A percentile compares a stretch with the other conserved stretches of the same genome.
Conservation (phyloP, 1,140 invertebrate species). For the Ceratina calcarata region DNA sequence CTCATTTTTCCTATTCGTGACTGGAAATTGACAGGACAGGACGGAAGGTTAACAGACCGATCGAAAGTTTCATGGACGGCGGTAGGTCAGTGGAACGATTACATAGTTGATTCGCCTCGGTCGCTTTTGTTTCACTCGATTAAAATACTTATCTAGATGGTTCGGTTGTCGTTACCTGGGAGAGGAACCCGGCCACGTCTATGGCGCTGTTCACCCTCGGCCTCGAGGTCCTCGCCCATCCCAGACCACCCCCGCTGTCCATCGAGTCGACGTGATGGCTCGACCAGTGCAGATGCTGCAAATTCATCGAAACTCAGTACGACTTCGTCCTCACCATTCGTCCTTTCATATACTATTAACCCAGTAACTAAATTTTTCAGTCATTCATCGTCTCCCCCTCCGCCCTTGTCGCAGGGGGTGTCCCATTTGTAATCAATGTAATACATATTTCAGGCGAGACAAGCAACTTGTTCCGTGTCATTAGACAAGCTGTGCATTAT, state of each 20-base stretch:
- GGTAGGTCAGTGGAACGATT: slow-evolving; percentile 23
- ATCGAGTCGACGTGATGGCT: slow-evolving; percentile 82
- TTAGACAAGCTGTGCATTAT: slow-evolving; percentile 18
- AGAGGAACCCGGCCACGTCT: slow-evolving; percentile 87
- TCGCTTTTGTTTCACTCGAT: slow-evolving; percentile 25
- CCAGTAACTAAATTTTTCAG: no score
- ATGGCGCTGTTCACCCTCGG: slow-evolving; percentile 89
- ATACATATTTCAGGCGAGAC: slow-evolving; percentile 17
- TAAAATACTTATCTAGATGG: slow-evolving; percentile 61
- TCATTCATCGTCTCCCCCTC: no score
- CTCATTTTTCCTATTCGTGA: neutral
- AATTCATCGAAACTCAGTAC: slow-evolving; percentile 69
- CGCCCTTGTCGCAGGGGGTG: no score
- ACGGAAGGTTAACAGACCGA: slow-evolving; percentile 49
- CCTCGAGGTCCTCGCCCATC: slow-evolving; percentile 82
- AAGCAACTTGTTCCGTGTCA: slow-evolving; percentile 8
- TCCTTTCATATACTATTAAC: no score
- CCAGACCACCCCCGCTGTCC: slow-evolving; percentile 81
- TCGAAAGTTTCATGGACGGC: slow-evolving; percentile 55
- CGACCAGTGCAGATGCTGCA: slow-evolving; percentile 87
- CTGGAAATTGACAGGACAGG: slow-evolving; percentile 2
- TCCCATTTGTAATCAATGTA: neutral
- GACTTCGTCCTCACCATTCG: neutral
- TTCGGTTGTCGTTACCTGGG: slow-evolving; percentile 79
- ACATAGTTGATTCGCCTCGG: slow-evolving; percentile 28